A percentile compares a stretch with the other conserved stretches of the same genome.
phyloP scores from a whole-genome alignment of 2,888 invertebrate species.

The Scrobipalpa costella region DNA sequence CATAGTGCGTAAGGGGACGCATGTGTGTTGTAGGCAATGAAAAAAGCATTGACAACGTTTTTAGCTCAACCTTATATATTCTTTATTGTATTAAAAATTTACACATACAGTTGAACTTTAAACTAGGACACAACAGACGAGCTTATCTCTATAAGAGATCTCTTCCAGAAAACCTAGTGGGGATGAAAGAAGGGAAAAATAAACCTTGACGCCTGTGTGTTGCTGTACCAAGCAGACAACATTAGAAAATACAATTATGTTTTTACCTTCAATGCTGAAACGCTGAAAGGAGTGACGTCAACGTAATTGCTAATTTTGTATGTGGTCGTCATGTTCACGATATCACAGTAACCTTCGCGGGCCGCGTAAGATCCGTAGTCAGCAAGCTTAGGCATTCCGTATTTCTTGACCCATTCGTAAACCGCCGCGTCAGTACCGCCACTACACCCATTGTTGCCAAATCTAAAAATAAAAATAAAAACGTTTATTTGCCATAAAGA shows the following conservation, averaged over 20 bases:
- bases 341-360: constrained; percentile 91
- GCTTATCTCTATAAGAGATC: too few species aligned
- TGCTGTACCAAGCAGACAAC: neutral
- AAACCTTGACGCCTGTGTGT: too few species aligned
- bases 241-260: neutral
- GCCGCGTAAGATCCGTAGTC: constrained; percentile 93
- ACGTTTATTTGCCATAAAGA: too few species aligned
- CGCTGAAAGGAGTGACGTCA: constrained; percentile 88
- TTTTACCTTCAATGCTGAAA: constrained; percentile 84
- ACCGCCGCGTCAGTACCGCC: constrained; percentile 94
- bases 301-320: constrained; percentile 90
- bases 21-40: too few species aligned
- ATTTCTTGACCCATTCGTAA: constrained; percentile 93
- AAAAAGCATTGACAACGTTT: too few species aligned
- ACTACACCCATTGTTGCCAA: constrained; percentile 92
- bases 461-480: constrained; percentile 72
- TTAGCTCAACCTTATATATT: too few species aligned
- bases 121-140: too few species aligned
- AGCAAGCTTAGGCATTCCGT: constrained; percentile 90
- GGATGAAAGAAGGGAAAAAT: too few species aligned
- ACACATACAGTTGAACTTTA: too few species aligned
- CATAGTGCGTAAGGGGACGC: too few species aligned
- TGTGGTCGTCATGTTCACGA: constrained; percentile 83
- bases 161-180: too few species aligned
- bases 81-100: too few species aligned